phyloP scores from a whole-genome alignment of 2,888 invertebrate genomes.

The Drosophila cracens region DNA sequence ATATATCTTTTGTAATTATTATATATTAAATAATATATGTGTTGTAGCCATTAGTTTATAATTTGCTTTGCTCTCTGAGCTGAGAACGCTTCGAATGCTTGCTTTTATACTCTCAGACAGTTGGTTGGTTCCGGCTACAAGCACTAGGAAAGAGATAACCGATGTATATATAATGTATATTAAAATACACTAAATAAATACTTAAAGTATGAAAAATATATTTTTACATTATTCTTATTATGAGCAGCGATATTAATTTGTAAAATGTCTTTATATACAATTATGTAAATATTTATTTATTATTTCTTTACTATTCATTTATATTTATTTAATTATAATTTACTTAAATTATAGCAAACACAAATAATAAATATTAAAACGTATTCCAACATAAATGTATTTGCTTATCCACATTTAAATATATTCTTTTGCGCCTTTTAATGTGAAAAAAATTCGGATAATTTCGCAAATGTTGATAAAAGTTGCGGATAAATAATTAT shows the following conservation, averaged over 20 bases:
- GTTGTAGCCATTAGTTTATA: background rate
- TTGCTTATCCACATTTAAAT: background rate
- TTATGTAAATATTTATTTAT: background rate
- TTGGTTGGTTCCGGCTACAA: background rate
- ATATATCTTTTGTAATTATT: background rate
- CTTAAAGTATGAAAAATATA: no score
- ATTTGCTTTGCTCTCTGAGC: conserved; percentile 19
- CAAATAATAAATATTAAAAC: background rate
- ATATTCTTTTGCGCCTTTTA: background rate
- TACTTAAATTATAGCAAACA: background rate
- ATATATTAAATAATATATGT: background rate
- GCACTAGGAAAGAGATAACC: background rate
- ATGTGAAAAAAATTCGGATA: background rate
- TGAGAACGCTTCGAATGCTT: background rate
- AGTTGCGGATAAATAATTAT: background rate
- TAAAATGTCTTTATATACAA: background rate
- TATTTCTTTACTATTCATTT: background rate
- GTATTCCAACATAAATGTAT: background rate
- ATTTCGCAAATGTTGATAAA: background rate
- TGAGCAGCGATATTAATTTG: background rate
- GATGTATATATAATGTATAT: background rate
- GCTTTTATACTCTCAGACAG: conserved; percentile 26
- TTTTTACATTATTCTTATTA: background rate
- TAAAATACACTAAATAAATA: background rate
- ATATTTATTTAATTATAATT: background rate